Evolutionary conservation across 2,113 vertebrate species (phyloP), one percentile per base, ranked within the genome.

Genomic region (Phasianus colchicus): DNA sequence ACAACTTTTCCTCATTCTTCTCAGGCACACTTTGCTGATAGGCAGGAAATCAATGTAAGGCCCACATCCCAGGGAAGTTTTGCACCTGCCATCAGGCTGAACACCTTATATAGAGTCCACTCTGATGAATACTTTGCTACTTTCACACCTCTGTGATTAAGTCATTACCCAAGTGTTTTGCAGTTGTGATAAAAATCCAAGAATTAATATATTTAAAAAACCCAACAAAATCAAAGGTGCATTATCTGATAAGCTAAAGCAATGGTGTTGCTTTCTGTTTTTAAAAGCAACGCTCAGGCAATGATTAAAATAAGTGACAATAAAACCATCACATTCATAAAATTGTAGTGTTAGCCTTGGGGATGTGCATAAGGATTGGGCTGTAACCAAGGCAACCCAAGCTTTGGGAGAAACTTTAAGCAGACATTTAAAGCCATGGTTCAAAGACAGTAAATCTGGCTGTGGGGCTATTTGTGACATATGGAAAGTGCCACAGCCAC

Each of bases 301-400:
- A 38, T 42, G 45, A 90, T 94, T 84, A 88, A 91, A 95, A 14
- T 40, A 89, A 80, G 32, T 65, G 76, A 93, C 83, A 94, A 96
- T 82, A 90, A 73, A 95, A 60, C 61, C 40, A 86, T 48, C 85
- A 74, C 38, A 81, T 78, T 93, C 63, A 93, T 19, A 88, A 83
- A 95, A 86, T 36, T 58, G 36, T 67, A 90, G 61, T 34, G 63
- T 93, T 93, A 90, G 54, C 70, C 92, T 90, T 93, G 40, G 65
- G 83, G 86, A 90, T 76, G 47, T 63, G 88, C 83, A 88, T 42
- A 69, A 88, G 90, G 86, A 94, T 34, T 73, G 88, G 90, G 77
- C 80, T 78, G 94, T 93, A 95, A 96, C 94, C 83, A 90, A 82
- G 88, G 88, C 95, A 97, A 97, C 76, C 47, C 66, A 38, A 81